A percentile compares a stretch with the other conserved stretches of the same genome.
These are phyloP conservation scores for Drosophila erecta DNA, from an alignment of 1,140 invertebrate genomes.

Conservation along the genomic window DNA sequence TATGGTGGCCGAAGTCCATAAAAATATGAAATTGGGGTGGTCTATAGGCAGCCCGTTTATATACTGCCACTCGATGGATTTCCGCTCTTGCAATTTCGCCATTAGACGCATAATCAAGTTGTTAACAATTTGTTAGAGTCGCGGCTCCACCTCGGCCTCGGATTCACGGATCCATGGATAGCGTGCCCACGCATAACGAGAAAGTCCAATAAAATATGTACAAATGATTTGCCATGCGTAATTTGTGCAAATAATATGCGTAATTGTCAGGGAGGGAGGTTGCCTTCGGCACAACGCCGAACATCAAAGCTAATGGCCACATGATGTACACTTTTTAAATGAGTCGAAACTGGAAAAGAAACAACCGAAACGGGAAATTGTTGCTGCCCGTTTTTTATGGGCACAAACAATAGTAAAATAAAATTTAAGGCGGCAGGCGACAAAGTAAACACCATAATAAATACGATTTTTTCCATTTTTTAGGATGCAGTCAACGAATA, in stretches of 20 bases:
- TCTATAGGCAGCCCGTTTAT: conserved; percentile 22
- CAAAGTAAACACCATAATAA: conserved; percentile 76
- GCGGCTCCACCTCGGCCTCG: conserved; percentile 53
- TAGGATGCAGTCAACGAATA: conserved; percentile 3
- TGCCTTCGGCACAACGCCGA: conserved; percentile 60
- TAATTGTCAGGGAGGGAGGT: conserved; percentile 52
- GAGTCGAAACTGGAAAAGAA: conserved; percentile 61
- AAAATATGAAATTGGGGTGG: conserved; percentile 59
- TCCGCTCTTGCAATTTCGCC: conserved; percentile 59
- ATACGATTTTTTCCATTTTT: conserved; percentile 17
- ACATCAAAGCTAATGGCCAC: conserved; percentile 67
- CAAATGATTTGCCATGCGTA: conserved; percentile 78
- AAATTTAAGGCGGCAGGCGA: conserved; percentile 69
- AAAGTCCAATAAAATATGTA: conserved; percentile 72
- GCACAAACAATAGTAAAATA: conserved; percentile 60
- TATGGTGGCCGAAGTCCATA: conserved; percentile 50
- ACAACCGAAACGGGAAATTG: conserved; percentile 39
- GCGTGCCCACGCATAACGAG: conserved; percentile 67
- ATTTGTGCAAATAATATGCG: conserved; percentile 82
- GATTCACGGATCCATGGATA: conserved; percentile 40
- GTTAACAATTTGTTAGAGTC: conserved; percentile 74
- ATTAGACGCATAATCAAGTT: conserved; percentile 82
- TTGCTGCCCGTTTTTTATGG: conserved; percentile 61
- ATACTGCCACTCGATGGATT: conserved; percentile 21
- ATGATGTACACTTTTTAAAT: conserved; percentile 49